phyloP scores from a whole-genome alignment of 2,113 vertebrate species.

The Chauna torquata region DNA sequence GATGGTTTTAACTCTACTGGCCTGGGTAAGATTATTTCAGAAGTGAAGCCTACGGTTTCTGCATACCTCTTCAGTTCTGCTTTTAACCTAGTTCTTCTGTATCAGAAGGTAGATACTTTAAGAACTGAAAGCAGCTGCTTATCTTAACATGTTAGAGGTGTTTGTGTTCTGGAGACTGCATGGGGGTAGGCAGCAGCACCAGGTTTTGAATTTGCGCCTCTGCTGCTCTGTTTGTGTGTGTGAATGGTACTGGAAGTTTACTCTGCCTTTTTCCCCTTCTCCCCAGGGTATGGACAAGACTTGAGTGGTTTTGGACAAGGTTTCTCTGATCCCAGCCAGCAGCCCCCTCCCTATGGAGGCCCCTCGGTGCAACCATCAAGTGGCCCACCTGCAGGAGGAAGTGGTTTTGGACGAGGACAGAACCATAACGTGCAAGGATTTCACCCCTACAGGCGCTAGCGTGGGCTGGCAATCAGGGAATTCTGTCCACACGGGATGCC shows the following conservation, averaged over 20 bases:
- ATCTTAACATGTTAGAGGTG: accelerated
- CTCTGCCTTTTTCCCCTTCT: neutral
- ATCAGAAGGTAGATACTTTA: neutral
- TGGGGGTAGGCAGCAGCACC: accelerated
- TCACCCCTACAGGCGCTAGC: conserved; percentile 97
- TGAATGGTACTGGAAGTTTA: neutral
- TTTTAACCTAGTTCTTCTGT: neutral
- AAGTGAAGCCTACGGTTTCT: accelerated
- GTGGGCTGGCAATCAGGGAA: conserved; percentile 81
- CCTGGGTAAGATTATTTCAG: neutral
- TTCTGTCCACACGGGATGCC: conserved; percentile 78
- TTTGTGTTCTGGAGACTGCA: neutral
- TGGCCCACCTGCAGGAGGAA: conserved; percentile 86
- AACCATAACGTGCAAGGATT: conserved; percentile 99
- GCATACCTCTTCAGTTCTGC: neutral
- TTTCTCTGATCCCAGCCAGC: conserved; percentile 95
- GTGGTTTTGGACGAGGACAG: conserved; percentile 92
- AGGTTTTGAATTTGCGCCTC: accelerated
- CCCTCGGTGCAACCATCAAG: conserved; percentile 88
- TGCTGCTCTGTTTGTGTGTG: neutral
- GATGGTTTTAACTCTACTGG: accelerated
- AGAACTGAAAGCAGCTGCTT: neutral
- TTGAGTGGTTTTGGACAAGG: conserved; percentile 95
- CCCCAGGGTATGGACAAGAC: conserved; percentile 95
- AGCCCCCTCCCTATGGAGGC: conserved; percentile 86